phyloP scores from a whole-genome alignment of 2,797 vertebrate genomes.

The Sebastes vulpes region DNA sequence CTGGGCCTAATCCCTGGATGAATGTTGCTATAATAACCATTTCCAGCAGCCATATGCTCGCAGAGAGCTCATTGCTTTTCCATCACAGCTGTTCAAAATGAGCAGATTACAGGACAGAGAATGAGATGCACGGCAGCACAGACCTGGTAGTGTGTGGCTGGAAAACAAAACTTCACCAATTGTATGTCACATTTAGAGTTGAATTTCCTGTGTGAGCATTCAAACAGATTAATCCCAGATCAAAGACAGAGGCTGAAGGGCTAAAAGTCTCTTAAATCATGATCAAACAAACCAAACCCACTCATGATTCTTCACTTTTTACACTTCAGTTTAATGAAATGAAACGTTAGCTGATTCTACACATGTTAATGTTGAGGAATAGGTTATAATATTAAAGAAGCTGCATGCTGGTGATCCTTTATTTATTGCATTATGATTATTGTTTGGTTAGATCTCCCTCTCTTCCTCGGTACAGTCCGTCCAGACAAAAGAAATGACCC shows the following conservation, averaged over 20 bases:
- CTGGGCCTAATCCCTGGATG: conserved; percentile 60
- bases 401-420: neutral
- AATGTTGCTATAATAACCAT: conserved; percentile 53
- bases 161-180: neutral
- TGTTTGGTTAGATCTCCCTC: neutral
- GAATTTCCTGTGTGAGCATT: neutral
- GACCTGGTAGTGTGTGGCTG: neutral
- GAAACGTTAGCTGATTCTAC: neutral
- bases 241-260: neutral
- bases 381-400: neutral
- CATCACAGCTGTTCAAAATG: conserved; percentile 39
- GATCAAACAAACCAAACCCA: neutral
- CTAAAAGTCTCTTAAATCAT: conserved; percentile 2
- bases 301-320: neutral
- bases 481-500: neutral
- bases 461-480: neutral
- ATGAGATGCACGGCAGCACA: neutral
- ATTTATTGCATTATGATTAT: neutral
- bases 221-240: neutral
- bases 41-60: conserved; percentile 34
- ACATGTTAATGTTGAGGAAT: neutral
- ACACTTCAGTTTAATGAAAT: neutral
- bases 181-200: neutral
- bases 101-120: conserved; percentile 5
- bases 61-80: conserved; percentile 25